Percentiles rank a stretch among this genome's conserved stretches.
phyloP scores from a whole-genome alignment of 92 coral and sea anemone species.

The Palythoa grandis region DNA sequence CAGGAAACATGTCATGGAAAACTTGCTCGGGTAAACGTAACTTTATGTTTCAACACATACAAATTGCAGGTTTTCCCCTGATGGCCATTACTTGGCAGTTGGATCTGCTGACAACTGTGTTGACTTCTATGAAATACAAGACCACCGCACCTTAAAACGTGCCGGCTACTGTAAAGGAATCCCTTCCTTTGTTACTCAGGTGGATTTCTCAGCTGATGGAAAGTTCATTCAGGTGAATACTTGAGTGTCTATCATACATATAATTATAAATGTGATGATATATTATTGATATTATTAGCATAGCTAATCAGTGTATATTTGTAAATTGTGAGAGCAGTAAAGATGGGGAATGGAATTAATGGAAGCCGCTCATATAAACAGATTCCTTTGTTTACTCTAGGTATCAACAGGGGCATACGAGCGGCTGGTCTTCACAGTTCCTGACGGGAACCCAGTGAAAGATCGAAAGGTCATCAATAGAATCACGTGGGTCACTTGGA shows the following conservation, averaged over 20 bases:
- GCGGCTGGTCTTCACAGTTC: slow-evolving; percentile 89
- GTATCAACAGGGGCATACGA: slow-evolving; percentile 97
- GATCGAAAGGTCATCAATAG: slow-evolving; percentile 77
- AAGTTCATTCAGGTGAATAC: slow-evolving; percentile 79
- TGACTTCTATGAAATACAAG: slow-evolving; percentile 90
- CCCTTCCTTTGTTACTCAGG: slow-evolving; percentile 93
- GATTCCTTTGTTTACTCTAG: slow-evolving; percentile 41
- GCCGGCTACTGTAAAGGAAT: slow-evolving; percentile 96
- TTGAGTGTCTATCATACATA: not conserved
- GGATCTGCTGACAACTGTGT: slow-evolving; percentile 97
- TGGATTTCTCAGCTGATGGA: slow-evolving; percentile 99
- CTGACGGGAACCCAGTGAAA: slow-evolving; percentile 86
- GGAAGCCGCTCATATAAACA: not conserved
- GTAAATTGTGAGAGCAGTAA: too few species aligned
- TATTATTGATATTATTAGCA: too few species aligned
- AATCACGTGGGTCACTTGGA: slow-evolving; percentile 99
- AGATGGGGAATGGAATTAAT: not conserved
- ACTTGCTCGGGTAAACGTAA: too few species aligned
- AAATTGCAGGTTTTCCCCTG: slow-evolving; percentile 85
- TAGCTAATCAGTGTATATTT: too few species aligned
- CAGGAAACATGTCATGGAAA: too few species aligned
- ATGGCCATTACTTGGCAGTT: slow-evolving; percentile 86
- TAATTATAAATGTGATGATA: too few species aligned
- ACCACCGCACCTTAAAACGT: slow-evolving; percentile 79
- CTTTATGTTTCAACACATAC: not conserved